Evolutionary conservation across 2,888 invertebrate species (phyloP).

Genomic region (Agonopterix arenella): DNA sequence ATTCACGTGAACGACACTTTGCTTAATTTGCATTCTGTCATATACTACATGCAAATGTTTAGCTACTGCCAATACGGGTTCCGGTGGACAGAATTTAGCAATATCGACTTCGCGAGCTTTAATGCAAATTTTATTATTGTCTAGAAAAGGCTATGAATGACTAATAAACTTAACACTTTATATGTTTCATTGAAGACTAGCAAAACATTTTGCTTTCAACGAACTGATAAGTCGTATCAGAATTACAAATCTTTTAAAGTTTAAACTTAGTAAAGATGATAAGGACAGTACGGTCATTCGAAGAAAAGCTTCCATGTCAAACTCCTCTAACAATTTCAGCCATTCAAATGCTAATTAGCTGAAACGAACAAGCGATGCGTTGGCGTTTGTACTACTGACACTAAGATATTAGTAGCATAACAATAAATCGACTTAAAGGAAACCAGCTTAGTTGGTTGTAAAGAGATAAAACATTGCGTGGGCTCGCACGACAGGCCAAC

Average conservation of each 20-base stretch:
- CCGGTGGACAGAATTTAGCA: slow-evolving; percentile 31
- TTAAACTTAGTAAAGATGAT: too few species aligned
- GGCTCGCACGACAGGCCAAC: slow-evolving; percentile 43
- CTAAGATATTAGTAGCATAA: slow-evolving; percentile 60
- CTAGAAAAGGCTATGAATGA: too few species aligned
- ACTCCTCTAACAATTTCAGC: slow-evolving; percentile 10
- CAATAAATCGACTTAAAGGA: slow-evolving; percentile 65
- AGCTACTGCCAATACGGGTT: slow-evolving; percentile 55
- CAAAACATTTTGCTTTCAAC: too few species aligned
- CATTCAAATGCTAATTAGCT: slow-evolving; percentile 60
- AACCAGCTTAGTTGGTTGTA: slow-evolving; percentile 59
- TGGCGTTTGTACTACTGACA: slow-evolving; percentile 50
- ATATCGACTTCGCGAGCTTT: slow-evolving; percentile 10
- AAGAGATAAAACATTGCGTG: slow-evolving; percentile 69
- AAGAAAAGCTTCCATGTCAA: slow-evolving; percentile 9
- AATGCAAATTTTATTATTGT: too few species aligned
- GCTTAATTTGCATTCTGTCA: slow-evolving; percentile 66
- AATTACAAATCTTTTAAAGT: too few species aligned
- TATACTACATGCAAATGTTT: slow-evolving; percentile 52
- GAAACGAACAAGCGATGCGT: slow-evolving; percentile 38
- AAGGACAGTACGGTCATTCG: too few species aligned
- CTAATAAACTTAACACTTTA: too few species aligned
- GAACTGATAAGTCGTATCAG: too few species aligned
- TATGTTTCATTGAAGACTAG: too few species aligned
- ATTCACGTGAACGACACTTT: slow-evolving; percentile 36